A percentile compares a stretch with the other conserved stretches of the same genome.
phyloP scores from a whole-genome alignment of 2,888 invertebrate genomes.

The Eucriotettix oculatus region DNA sequence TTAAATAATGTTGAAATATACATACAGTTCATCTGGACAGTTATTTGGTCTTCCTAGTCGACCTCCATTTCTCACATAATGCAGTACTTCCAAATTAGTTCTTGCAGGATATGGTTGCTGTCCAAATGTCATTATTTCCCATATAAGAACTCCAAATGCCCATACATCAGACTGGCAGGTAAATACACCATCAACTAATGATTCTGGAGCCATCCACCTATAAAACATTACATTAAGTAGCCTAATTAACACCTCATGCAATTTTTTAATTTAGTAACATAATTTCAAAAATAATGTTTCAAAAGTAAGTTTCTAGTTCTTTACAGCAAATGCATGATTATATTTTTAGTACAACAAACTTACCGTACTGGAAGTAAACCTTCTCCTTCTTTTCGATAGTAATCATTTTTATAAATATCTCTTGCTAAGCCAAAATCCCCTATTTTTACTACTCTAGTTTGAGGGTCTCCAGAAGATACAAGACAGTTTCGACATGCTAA shows the following conservation, averaged over 20 bases:
- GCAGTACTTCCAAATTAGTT: conserved; percentile 80
- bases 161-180: conserved; percentile 95
- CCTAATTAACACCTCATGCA: too few species aligned
- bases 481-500: conserved; percentile 91
- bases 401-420: conserved; percentile 94
- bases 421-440: conserved; percentile 94
- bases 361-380: conserved; percentile 75
- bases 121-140: conserved; percentile 94
- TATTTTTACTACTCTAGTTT: conserved; percentile 74
- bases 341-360: background rate
- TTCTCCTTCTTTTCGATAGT: conserved; percentile 69
- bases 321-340: background rate
- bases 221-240: background rate
- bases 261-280: too few species aligned
- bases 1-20: conserved; percentile 13
- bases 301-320: too few species aligned
- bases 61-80: conserved; percentile 78
- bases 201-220: conserved; percentile 95
- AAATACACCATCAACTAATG: conserved; percentile 87
- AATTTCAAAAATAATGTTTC: too few species aligned
- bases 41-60: conserved; percentile 63
- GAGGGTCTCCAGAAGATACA: conserved; percentile 54
- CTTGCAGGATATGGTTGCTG: conserved; percentile 93
- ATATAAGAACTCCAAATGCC: conserved; percentile 85
- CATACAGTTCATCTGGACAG: conserved; percentile 68